Evolutionary conservation across 2,113 vertebrate species (phyloP), one percentile per base, ranked within the genome.

Genomic region (Ranitomeya variabilis): DNA sequence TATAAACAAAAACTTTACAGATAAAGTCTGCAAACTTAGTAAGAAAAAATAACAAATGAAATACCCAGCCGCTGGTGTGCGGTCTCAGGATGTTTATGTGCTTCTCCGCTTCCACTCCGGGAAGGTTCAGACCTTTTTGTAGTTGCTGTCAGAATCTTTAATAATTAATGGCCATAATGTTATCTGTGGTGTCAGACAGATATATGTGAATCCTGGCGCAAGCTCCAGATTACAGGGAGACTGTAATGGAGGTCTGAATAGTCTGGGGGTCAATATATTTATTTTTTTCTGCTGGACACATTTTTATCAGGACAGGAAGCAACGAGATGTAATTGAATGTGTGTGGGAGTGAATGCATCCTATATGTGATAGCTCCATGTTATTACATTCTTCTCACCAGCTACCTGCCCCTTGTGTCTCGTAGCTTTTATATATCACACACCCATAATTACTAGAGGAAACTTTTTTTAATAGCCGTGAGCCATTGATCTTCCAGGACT

Each of bases 401-500:
- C 90, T 97, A 96, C 90, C 90, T 92, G 90, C 93, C 95, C 7
- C 96, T 96, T 26, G 89, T 92, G 69, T 95, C 96, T 92, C 95
- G 95, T 91, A 90, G 16, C 31, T 95, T 95, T 51, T 90, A 88
- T 90, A 87, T 62, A 91, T 83, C 18, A 85, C 90, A 88, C 93
- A 96, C 87, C 91, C 91, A 90, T 95, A 96, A 0, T 97, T 97
- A 84, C 88, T 92, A 31, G 94, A 94, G 55, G 96, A 96, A 93
- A 96, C 95, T 91, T 97, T 97, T 90, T 97, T 91, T 96, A 96
- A 93, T 95, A 96, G 92, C 91, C 96, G 11, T 87, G 91, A 5
- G 96, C 95, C 0, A 93, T 83, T 1, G 96, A 96, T 92, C 95
- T 95, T 0, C 95, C 96, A 91, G 95, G 95, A 82, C 97, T 96